phyloP scores from a whole-genome alignment of 2,113 vertebrate species.

The Hucho hucho region DNA sequence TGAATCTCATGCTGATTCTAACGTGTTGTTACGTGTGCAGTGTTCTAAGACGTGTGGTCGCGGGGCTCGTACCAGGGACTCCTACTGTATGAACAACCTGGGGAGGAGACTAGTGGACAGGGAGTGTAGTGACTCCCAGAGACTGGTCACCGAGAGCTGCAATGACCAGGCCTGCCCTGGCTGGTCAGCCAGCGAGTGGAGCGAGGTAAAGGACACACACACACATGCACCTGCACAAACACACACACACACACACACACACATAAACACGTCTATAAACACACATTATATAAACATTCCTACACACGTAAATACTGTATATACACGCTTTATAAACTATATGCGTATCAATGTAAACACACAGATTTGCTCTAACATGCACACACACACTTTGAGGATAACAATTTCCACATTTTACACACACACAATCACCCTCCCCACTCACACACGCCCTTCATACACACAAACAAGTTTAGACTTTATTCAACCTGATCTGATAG shows the following conservation, averaged over 20 bases:
- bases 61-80: conserved; percentile 82
- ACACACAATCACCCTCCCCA: neutral
- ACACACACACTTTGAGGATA: no score
- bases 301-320: no score
- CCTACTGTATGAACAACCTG: conserved; percentile 88
- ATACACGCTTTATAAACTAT: no score
- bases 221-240: no score
- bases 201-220: conserved; percentile 77
- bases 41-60: conserved; percentile 89
- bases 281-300: no score
- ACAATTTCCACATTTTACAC: no score
- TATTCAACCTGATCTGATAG: no score
- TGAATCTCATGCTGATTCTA: neutral
- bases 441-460: neutral
- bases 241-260: neutral
- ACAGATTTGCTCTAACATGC: neutral
- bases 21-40: conserved; percentile 60
- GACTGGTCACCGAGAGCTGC: conserved; percentile 75
- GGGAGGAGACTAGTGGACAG: conserved; percentile 81
- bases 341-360: no score
- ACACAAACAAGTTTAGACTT: no score
- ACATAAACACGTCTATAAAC: neutral
- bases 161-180: conserved; percentile 85
- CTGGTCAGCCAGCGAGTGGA: conserved; percentile 90
- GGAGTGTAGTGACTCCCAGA: conserved; percentile 81